Evolutionary conservation across 2,113 vertebrate species (phyloP).

Genomic region (Oncorhynchus gorbuscha): DNA sequence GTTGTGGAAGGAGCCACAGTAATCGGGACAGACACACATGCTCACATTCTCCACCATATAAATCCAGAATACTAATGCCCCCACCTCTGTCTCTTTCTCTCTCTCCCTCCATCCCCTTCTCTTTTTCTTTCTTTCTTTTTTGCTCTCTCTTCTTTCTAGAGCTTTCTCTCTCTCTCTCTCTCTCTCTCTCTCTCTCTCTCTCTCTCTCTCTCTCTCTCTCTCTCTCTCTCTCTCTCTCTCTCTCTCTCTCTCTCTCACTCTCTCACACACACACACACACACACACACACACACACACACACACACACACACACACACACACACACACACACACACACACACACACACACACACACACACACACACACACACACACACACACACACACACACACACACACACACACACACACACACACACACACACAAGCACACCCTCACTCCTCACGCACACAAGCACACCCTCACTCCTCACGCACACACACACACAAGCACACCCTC

Average conservation of each 20-base stretch:
- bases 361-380: conserved; percentile 13
- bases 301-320: conserved; percentile 8
- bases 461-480: conserved; percentile 3
- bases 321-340: conserved; percentile 10
- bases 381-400: conserved; percentile 2
- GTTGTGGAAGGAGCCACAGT: not conserved
- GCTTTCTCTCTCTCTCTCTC: no score
- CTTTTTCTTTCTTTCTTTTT: no score
- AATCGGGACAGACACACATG: not conserved
- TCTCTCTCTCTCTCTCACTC: not conserved
- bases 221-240: not conserved
- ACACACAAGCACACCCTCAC: not conserved
- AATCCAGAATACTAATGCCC: conserved; percentile 4
- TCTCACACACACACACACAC: conserved; percentile 11
- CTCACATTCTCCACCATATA: conserved; percentile 1
- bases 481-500: no score
- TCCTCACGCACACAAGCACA: conserved; percentile 25
- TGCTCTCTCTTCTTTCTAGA: no score
- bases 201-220: not conserved
- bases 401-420: no score
- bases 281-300: conserved; percentile 13
- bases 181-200: not conserved
- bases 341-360: conserved; percentile 15
- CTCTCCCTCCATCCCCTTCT: no score
- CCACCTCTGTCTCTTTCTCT: not conserved